Evolutionary conservation across 2,797 vertebrate species (phyloP), one percentile per base, ranked within the genome.

Genomic region (Cossypha caffra): DNA sequence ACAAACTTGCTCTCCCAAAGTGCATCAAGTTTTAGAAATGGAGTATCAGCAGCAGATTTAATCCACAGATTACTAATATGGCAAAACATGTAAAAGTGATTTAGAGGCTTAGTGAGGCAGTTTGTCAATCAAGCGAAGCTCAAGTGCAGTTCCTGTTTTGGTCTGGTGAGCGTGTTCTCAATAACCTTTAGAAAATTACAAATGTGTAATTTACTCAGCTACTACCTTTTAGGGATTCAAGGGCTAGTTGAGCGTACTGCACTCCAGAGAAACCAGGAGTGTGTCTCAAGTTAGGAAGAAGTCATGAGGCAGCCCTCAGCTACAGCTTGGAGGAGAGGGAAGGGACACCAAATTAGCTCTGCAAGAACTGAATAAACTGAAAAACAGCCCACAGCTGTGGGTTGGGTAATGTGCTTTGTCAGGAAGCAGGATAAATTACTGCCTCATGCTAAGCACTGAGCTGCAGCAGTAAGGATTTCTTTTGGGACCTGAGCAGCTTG

Each of bases 351-450:
- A 83, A 88, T 89, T 29, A 80, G 62, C 52, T 64, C 61, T 58
- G 50, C 24, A 80, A 87, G 81, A 88, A 61, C 26, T 20, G 51
- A 54, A 62, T 0, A 1, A 67, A 42, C 57, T 54, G 68, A 74
- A 91, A 91, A 96, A 80, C 33, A 90, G 79, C 82, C 47, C 37
- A 13, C 38, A 84, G 73, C 73, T 64, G 86, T 0, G 4, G 62
- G 51, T 0, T 64, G 82, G 72, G 69, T 55, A 78, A 88, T 90
- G 71, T 81, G 23, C 88, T 88, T 79, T 75, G 76, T 81, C 82
- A 90, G 66, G 69, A 90, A 73, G 69, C 42, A 84, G 88, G 62
- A 96, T 86, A 68, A 90, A 95, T 66, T 73, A 81, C n/a, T 72
- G 76, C 54, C 43, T 78, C 96, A 69, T 0, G 43, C 86, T 88